Percentiles rank a stretch among this genome's conserved stretches.
Conservation (phyloP, 2,888 invertebrate genomes). For the Diploptera punctata region DNA sequence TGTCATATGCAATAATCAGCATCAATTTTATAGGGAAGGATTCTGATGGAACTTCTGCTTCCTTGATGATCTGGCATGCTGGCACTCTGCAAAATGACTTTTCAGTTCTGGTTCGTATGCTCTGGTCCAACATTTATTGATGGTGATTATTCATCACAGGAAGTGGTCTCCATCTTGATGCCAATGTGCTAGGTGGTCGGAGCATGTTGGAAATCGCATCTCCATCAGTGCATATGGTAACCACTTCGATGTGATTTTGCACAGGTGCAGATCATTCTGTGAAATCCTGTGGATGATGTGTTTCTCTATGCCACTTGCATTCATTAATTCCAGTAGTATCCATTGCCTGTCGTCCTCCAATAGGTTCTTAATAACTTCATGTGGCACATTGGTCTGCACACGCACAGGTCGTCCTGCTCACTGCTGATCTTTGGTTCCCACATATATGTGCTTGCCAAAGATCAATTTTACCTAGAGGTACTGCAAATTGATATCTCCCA, state of each 20-base stretch:
- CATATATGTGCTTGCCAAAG: no score
- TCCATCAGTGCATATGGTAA: background rate
- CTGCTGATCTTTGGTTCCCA: no score
- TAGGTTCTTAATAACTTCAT: background rate
- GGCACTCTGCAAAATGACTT: background rate
- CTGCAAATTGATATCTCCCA: no score
- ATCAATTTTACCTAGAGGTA: no score
- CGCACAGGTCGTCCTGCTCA: background rate
- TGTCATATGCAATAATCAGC: background rate
- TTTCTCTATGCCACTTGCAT: slow-evolving; percentile 3
- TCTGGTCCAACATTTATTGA: slow-evolving; percentile 1
- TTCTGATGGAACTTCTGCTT: background rate
- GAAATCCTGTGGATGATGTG: slow-evolving; percentile 6
- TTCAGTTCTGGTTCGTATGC: background rate
- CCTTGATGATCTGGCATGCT: background rate
- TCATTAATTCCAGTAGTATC: slow-evolving; percentile 10
- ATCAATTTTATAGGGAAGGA: slow-evolving; percentile 1
- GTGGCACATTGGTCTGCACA: background rate
- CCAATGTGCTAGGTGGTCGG: no score
- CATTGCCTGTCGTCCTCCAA: background rate
- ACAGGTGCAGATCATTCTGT: background rate
- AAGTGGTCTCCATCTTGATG: no score
- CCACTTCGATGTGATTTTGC: background rate
- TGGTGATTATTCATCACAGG: background rate
- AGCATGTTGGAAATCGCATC: background rate